phyloP scores from a whole-genome alignment of 2,797 vertebrate genomes.

The Peromyscus nudipes region DNA sequence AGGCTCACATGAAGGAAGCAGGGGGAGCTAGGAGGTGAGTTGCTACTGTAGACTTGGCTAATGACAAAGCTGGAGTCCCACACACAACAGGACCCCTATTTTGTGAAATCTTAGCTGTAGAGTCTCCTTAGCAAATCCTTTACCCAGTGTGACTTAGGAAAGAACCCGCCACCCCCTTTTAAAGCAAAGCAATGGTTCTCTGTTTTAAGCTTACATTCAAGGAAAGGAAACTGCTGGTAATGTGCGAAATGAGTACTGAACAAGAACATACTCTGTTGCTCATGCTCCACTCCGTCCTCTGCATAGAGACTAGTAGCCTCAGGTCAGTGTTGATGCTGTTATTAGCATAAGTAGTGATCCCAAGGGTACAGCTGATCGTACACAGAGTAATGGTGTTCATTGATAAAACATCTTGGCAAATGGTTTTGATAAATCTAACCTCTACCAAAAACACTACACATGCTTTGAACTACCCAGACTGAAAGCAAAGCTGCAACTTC shows the following conservation, averaged over 20 bases:
- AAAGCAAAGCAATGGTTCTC: slow-evolving; percentile 65
- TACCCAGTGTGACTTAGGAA: slow-evolving; percentile 8
- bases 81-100: not conserved
- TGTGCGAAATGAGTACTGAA: slow-evolving; percentile 43
- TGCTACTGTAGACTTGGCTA: not conserved
- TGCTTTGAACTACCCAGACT: not conserved
- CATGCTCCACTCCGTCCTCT: not conserved
- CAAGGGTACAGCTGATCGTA: not conserved
- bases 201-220: slow-evolving; percentile 31
- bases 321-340: not conserved
- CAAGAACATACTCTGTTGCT: not conserved
- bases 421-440: not conserved
- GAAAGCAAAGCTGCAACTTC: slow-evolving; percentile 47
- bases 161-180: slow-evolving; percentile 34
- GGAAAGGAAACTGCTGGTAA: slow-evolving; percentile 57
- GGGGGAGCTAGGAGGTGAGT: not conserved
- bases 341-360: not conserved
- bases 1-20: not conserved
- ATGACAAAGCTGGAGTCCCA: slow-evolving; percentile 23
- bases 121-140: slow-evolving; percentile 39
- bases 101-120: slow-evolving; percentile 13
- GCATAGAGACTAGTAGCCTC: not conserved
- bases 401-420: slow-evolving; percentile 21
- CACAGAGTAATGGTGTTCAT: not conserved
- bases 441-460: not conserved